Conservation (phyloP, 2,888 invertebrate genomes). For the Gastracanthus pulcherrimus region DNA sequence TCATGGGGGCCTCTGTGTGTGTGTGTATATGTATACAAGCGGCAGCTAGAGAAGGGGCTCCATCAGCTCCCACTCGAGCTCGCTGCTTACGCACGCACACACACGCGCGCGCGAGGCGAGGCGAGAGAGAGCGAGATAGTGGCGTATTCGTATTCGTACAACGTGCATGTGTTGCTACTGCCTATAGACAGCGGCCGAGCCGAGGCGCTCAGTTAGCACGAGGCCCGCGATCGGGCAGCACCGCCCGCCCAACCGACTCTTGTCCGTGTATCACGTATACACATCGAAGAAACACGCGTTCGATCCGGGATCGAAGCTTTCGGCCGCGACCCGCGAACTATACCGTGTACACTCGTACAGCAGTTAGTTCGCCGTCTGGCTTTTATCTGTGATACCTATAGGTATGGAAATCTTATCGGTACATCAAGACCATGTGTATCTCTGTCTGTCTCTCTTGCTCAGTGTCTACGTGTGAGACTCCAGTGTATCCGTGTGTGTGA, state of each 20-base stretch:
- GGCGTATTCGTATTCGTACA: too few relatives aligned
- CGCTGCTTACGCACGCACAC: neutral
- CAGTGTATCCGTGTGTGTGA: neutral
- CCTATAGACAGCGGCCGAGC: constrained; percentile 15
- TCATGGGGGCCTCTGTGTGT: neutral
- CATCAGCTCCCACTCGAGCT: neutral
- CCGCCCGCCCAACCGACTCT: constrained; percentile 16
- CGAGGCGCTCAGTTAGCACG: constrained; percentile 71
- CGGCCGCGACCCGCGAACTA: too few relatives aligned
- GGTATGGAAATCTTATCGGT: neutral
- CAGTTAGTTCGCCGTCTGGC: too few relatives aligned
- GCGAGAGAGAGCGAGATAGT: neutral
- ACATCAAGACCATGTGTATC: neutral
- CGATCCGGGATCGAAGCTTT: constrained; percentile 2
- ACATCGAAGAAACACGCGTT: neutral
- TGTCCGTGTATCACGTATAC: neutral
- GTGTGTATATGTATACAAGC: neutral
- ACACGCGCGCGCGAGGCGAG: neutral
- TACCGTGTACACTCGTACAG: too few relatives aligned
- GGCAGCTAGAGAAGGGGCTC: constrained; percentile 2
- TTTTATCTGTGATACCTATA: neutral
- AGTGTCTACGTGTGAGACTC: neutral
- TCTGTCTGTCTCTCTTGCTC: neutral
- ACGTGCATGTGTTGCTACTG: neutral
- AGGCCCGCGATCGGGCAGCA: constrained; percentile 73